These are phyloP conservation scores for Eulithis prunata DNA, from an alignment of 2,888 invertebrate species.

Conservation along the genomic window DNA sequence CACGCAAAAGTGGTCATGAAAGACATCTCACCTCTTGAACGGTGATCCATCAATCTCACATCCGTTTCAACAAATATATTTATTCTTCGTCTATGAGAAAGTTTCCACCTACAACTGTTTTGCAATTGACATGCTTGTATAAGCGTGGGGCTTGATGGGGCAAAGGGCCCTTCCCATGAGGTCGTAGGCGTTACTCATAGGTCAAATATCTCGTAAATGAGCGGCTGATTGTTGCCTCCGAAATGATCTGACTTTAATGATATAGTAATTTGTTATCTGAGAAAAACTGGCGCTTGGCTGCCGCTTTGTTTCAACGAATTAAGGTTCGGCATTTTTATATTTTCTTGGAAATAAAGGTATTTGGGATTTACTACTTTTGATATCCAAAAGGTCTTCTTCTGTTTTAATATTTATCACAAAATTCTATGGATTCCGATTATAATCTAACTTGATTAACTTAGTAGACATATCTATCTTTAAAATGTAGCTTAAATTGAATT, in stretches of 20 bases:
- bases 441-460: no score
- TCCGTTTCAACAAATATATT: constrained; percentile 29
- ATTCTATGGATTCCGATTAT: no score
- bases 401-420: no score
- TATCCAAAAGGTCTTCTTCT: neutral
- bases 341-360: constrained; percentile 11
- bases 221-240: constrained; percentile 33
- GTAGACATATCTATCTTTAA: no score
- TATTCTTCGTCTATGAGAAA: constrained; percentile 35
- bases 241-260: constrained; percentile 36
- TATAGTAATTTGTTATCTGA: constrained; percentile 33
- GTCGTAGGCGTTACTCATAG: constrained; percentile 42
- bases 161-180: constrained; percentile 42
- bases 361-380: constrained; percentile 4
- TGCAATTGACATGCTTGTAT: constrained; percentile 37
- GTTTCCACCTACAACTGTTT: constrained; percentile 41
- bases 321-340: constrained; percentile 8
- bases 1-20: constrained; percentile 1
- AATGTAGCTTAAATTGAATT: no score
- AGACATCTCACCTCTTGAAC: constrained; percentile 18
- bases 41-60: constrained; percentile 39
- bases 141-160: constrained; percentile 40
- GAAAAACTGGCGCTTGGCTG: constrained; percentile 12
- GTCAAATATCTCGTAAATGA: constrained; percentile 44
- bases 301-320: constrained; percentile 22